Evolutionary conservation across 2,888 invertebrate species (phyloP).

Genomic region (Volucella inflata): DNA sequence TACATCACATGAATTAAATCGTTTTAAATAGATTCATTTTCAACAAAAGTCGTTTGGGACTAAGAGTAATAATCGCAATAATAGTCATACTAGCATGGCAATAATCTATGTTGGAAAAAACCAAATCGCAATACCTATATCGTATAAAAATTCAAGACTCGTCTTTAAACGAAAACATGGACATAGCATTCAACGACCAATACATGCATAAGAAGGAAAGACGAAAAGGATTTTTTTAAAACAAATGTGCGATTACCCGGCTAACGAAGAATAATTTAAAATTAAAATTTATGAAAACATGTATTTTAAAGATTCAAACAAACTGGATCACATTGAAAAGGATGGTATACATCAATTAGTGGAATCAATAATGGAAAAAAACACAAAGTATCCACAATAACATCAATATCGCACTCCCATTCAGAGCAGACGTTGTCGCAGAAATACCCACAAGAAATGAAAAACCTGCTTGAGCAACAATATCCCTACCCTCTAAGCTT

Average conservation of each 20-base stretch:
- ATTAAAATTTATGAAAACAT: background rate
- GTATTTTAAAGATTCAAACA: slow-evolving; percentile 13
- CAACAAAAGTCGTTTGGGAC: background rate
- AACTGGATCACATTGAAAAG: slow-evolving; percentile 5
- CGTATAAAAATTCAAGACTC: slow-evolving; percentile 1
- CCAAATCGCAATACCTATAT: slow-evolving; percentile 8
- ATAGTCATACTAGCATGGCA: background rate
- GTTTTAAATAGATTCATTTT: background rate
- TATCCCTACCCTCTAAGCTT: slow-evolving; percentile 5
- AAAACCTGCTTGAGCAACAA: slow-evolving; percentile 40
- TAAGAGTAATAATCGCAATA: background rate
- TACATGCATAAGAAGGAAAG: too few relatives aligned
- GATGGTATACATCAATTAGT: background rate
- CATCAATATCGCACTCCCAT: slow-evolving; percentile 35
- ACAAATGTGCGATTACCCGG: slow-evolving; percentile 18
- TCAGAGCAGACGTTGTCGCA: slow-evolving; percentile 21
- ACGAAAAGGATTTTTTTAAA: slow-evolving; percentile 24
- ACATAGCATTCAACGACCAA: slow-evolving; percentile 11
- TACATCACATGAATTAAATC: background rate
- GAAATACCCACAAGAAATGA: slow-evolving; percentile 28
- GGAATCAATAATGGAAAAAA: slow-evolving; percentile 15
- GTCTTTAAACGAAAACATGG: slow-evolving; percentile 32
- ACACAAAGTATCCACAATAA: slow-evolving; percentile 25
- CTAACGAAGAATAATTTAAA: slow-evolving; percentile 5
- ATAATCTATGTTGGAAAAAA: slow-evolving; percentile 15